Evolutionary conservation across 2,888 invertebrate genomes (phyloP).

Genomic region (Cheilosia urbana): DNA sequence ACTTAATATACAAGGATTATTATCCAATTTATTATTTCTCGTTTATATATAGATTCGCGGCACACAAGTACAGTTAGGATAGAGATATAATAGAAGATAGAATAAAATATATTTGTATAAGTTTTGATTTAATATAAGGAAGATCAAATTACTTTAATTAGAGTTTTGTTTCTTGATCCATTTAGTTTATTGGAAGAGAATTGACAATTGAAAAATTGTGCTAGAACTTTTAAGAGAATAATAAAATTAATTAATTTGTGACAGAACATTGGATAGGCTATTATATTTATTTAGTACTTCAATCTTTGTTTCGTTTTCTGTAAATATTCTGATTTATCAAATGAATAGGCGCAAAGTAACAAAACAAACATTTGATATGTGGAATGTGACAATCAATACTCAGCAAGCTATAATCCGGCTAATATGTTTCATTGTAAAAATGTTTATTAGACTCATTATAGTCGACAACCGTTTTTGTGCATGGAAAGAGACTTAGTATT

Average conservation of each 20-base stretch:
- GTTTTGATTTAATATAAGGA: slow-evolving; percentile 17
- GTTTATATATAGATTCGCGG: slow-evolving; percentile 53
- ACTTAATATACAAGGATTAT: slow-evolving; percentile 41
- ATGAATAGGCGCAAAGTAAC: slow-evolving; percentile 4
- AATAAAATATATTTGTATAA: slow-evolving; percentile 16
- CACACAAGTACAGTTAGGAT: slow-evolving; percentile 63
- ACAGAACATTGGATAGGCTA: slow-evolving; percentile 10
- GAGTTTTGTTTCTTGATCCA: slow-evolving; percentile 14
- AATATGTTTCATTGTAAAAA: slow-evolving; percentile 1
- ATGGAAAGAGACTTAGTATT: slow-evolving; percentile 11
- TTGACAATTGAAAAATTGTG: slow-evolving; percentile 28
- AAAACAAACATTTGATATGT: slow-evolving; percentile 63
- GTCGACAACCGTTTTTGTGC: slow-evolving; percentile 22
- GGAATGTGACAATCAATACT: slow-evolving; percentile 67
- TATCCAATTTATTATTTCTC: slow-evolving; percentile 22
- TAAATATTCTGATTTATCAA: slow-evolving; percentile 10
- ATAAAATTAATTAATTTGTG: slow-evolving; percentile 16
- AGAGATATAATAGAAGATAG: slow-evolving; percentile 50
- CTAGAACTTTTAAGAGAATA: not conserved
- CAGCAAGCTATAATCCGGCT: slow-evolving; percentile 8
- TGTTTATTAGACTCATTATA: too few relatives aligned
- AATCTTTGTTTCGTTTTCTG: not conserved
- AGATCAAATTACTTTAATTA: slow-evolving; percentile 15
- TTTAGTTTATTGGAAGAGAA: slow-evolving; percentile 12
- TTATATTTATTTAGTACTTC: not conserved